Evolutionary conservation across 2,113 vertebrate species (phyloP), one percentile per base, ranked within the genome.

Genomic region (Mustela nigripes): DNA sequence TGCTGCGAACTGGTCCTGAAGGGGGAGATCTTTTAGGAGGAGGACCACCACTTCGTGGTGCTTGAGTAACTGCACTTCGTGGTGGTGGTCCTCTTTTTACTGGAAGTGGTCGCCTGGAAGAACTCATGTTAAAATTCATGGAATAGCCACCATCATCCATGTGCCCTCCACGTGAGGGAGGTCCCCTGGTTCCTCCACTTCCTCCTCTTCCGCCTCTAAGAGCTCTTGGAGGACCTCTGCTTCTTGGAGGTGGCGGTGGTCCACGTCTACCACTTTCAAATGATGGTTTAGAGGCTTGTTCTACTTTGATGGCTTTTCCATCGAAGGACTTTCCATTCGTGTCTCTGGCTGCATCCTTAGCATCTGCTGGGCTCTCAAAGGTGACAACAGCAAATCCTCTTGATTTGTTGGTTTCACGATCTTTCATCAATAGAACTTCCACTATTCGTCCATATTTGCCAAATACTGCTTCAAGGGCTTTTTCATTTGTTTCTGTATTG

Each of bases 301-400:
- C 99, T 94, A 99, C 99, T 98, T 99, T 99, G 98, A 99, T 99
- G 95, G 99, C 99, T 97, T 99, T 99, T 81, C 99, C 99, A 98
- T 99, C 99, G 97, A 99, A 99, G 80, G 99, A 99, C 99, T 99
- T 99, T 97, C 99, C 99, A 96, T 99, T 99, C 99, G 99, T 99
- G 98, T 99, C 99, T 58, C 99, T 99, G 7, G 99, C 99, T 89
- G 99, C 99, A 99, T 99, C 99, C 97, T 99, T 99, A 11, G 99
- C 99, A 97, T 99, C 99, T 67, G 99, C 99, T 39, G 99, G 99
- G 98, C 99, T 99, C 98, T 99, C 99, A 94, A 99, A 99, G 0
- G 99, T 99, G 94, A 99, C 99, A 98, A 99, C 99, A 0, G 99
- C 99, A 98, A 99, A 99, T 33, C 99, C 99, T 98, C 99, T 99